phyloP scores from a whole-genome alignment of 2,797 vertebrate genomes.

The Erithacus rubecula region DNA sequence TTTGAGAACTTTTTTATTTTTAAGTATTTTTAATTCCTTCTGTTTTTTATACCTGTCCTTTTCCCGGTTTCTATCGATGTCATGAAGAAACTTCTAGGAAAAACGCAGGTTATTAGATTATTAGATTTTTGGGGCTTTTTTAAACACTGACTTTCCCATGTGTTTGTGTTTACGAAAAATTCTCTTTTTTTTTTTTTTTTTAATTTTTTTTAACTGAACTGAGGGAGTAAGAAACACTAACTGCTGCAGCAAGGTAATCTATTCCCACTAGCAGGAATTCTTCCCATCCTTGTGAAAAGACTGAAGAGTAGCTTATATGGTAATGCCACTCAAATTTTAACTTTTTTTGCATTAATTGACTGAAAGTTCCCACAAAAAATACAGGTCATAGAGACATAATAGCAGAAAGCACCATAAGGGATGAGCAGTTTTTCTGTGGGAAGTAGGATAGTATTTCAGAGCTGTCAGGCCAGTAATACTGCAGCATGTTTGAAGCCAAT shows the following conservation, averaged over 20 bases:
- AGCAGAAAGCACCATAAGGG: neutral
- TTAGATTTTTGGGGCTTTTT: neutral
- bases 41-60: neutral
- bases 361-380: neutral
- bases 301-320: neutral
- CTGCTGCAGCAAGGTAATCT: neutral
- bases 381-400: neutral
- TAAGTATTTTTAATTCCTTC: neutral
- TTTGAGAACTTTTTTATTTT: neutral
- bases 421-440: neutral
- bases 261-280: neutral
- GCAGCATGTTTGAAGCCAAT: neutral
- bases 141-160: neutral
- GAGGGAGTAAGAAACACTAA: neutral
- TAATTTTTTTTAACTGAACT: neutral
- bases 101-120: neutral
- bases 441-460: neutral
- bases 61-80: neutral
- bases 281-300: neutral
- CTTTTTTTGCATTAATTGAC: neutral
- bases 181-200: neutral
- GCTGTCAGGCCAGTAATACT: neutral
- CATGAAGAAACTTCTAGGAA: neutral
- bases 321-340: neutral
- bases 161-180: neutral